Evolutionary conservation across 2,113 vertebrate genomes (phyloP).

Genomic region (Dryoscopus gambensis): DNA sequence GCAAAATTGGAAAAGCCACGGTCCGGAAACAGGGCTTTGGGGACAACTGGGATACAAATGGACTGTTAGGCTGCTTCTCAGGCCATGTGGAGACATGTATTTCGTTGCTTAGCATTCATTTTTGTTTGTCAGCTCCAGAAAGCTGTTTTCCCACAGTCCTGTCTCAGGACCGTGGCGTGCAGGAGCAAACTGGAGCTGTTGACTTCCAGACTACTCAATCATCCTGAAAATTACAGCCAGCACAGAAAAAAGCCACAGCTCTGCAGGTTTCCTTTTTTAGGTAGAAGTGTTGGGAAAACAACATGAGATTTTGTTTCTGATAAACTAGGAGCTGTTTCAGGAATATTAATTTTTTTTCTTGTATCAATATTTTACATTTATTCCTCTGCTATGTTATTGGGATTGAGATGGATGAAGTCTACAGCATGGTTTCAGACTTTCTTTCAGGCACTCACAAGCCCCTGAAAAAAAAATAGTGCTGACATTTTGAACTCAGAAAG

Average conservation of each 20-base stretch:
- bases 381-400: background rate
- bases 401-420: constrained; percentile 11
- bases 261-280: constrained; percentile 47
- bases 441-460: background rate
- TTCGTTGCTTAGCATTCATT: background rate
- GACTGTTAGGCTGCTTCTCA: background rate
- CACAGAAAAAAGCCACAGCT: background rate
- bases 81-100: background rate
- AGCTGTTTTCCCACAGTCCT: constrained; percentile 48
- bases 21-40: background rate
- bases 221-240: constrained; percentile 30
- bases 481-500: background rate
- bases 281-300: constrained; percentile 42
- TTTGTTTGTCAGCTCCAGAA: constrained; percentile 33
- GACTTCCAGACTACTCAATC: constrained; percentile 51
- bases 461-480: background rate
- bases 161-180: background rate
- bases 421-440: background rate
- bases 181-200: constrained; percentile 14
- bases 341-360: constrained; percentile 28
- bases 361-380: background rate
- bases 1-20: background rate
- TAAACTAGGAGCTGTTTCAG: constrained; percentile 34
- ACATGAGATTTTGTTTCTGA: constrained; percentile 39
- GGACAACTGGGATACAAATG: constrained; percentile 34